These are phyloP conservation scores for Taenioides sp. DNA, from an alignment of 2,797 vertebrate species.

Conservation along the genomic window DNA sequence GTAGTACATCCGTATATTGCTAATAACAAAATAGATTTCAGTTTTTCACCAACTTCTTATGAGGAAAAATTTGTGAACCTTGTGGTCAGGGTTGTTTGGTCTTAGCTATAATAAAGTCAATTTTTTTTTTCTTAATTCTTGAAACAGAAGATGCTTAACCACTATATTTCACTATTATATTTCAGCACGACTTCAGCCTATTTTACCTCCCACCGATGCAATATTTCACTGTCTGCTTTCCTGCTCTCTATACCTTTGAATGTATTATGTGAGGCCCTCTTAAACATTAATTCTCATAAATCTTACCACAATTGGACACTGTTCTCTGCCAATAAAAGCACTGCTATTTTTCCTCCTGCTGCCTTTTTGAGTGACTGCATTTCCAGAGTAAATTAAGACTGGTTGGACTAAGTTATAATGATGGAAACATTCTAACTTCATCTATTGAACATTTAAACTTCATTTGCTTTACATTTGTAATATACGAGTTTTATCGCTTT, in stretches of 20 bases:
- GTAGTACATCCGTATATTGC: too few relatives aligned
- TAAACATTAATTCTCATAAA: slow-evolving; percentile 27
- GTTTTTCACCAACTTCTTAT: background rate
- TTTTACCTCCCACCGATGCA: background rate
- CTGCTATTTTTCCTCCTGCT: slow-evolving; percentile 37
- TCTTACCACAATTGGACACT: slow-evolving; percentile 42
- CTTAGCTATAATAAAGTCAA: background rate
- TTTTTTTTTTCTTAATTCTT: background rate
- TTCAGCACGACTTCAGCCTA: background rate
- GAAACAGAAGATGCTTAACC: background rate
- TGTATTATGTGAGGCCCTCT: slow-evolving; percentile 16
- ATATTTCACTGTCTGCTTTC: slow-evolving; percentile 3
- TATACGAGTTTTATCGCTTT: background rate
- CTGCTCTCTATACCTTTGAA: slow-evolving; percentile 14
- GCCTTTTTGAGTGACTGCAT: slow-evolving; percentile 23
- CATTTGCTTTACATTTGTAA: slow-evolving; percentile 12
- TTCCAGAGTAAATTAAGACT: slow-evolving; percentile 48
- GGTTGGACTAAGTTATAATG: slow-evolving; percentile 25
- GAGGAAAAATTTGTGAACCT: background rate
- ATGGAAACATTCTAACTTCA: slow-evolving; percentile 24
- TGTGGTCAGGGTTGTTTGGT: background rate
- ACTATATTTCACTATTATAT: background rate
- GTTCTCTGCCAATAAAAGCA: slow-evolving; percentile 40
- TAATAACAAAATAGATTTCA: background rate
- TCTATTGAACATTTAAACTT: slow-evolving; percentile 36